phyloP scores from a whole-genome alignment of 2,797 vertebrate species.

The Diplodus sargus region DNA sequence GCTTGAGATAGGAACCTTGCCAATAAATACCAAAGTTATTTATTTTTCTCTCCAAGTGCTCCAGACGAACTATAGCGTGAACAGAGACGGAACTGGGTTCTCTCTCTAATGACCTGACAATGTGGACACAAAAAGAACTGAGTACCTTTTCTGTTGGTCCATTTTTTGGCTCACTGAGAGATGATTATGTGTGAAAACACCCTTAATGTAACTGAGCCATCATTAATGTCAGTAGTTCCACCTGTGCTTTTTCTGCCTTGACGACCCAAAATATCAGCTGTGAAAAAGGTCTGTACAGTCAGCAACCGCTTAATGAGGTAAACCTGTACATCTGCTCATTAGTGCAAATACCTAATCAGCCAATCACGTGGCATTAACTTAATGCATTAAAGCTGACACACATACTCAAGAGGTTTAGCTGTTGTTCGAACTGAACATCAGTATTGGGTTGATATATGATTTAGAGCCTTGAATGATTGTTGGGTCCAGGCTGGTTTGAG shows the following conservation, averaged over 20 bases:
- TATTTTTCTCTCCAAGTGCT: no score
- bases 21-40: no score
- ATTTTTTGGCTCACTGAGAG: no score
- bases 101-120: no score
- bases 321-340: background rate
- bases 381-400: background rate
- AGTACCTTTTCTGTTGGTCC: no score
- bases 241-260: background rate
- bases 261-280: conserved; percentile 15
- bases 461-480: background rate
- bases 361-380: background rate
- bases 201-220: background rate
- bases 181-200: no score
- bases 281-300: background rate
- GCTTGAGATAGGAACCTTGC: no score
- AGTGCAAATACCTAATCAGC: background rate
- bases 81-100: no score
- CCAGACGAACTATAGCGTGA: no score
- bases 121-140: no score
- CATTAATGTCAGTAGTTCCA: background rate
- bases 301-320: background rate
- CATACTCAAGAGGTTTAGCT: background rate
- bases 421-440: background rate
- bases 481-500: background rate
- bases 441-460: background rate